These are phyloP conservation scores for Aeoliscus strigatus DNA, from an alignment of 2,797 vertebrate species.

Conservation along the genomic window DNA sequence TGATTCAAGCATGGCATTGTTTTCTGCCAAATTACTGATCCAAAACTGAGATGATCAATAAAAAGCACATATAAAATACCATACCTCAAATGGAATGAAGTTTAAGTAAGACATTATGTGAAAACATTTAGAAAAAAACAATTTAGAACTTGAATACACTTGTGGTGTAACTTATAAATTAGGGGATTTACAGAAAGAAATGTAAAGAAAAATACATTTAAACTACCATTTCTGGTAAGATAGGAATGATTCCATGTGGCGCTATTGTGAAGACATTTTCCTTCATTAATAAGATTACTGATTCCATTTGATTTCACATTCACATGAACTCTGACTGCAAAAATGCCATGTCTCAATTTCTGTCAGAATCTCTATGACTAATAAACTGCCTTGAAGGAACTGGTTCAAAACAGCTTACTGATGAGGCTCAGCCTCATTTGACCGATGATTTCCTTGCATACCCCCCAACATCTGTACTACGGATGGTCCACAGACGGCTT, in stretches of 20 bases:
- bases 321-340: slow-evolving; percentile 62
- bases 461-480: slow-evolving; percentile 63
- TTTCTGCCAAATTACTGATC: slow-evolving; percentile 45
- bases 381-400: slow-evolving; percentile 63
- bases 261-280: slow-evolving; percentile 64
- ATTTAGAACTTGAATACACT: slow-evolving; percentile 14
- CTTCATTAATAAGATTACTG: slow-evolving; percentile 67
- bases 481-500: slow-evolving; percentile 60
- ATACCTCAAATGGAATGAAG: slow-evolving; percentile 16
- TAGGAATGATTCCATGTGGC: slow-evolving; percentile 52
- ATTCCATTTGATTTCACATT: slow-evolving; percentile 65
- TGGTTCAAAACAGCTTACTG: slow-evolving; percentile 61
- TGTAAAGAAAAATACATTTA: slow-evolving; percentile 47
- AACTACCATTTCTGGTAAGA: slow-evolving; percentile 50
- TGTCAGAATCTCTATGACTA: slow-evolving; percentile 54
- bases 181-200: slow-evolving; percentile 42
- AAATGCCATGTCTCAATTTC: slow-evolving; percentile 48
- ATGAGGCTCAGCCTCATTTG: slow-evolving; percentile 60
- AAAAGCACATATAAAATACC: slow-evolving; percentile 12
- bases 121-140: slow-evolving; percentile 15
- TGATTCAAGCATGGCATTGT: no score
- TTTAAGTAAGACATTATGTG: slow-evolving; percentile 20
- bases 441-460: slow-evolving; percentile 65
- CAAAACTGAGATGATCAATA: slow-evolving; percentile 28
- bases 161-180: slow-evolving; percentile 32